Conservation (phyloP, 2,888 invertebrate genomes). For the Sphinx pinastri region DNA sequence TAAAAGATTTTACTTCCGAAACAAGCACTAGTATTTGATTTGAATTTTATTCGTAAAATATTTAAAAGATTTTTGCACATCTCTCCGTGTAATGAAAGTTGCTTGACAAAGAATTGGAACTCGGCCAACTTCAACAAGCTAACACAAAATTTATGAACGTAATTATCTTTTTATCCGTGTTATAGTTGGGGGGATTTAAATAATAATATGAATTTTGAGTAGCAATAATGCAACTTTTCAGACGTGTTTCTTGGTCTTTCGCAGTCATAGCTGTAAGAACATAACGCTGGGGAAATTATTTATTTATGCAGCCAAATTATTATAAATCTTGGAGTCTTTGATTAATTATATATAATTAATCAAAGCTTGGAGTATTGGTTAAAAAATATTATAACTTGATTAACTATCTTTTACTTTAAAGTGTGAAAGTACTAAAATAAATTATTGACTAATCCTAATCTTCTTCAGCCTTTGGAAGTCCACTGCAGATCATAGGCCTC, state of each 20-base stretch:
- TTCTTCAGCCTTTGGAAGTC: no score
- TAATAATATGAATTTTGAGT: conserved; percentile 1
- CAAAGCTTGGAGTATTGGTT: no score
- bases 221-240: neutral
- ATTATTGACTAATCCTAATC: no score
- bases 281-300: no score
- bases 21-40: neutral
- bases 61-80: conserved; percentile 20
- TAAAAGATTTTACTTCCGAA: neutral
- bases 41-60: conserved; percentile 11
- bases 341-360: no score
- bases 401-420: no score
- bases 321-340: no score
- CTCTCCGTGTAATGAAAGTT: conserved; percentile 20
- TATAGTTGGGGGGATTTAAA: conserved; percentile 13
- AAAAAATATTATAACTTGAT: no score
- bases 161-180: conserved; percentile 22
- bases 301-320: no score
- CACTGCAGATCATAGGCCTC: no score
- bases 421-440: no score
- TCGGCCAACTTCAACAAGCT: conserved; percentile 21
- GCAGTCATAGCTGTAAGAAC: no score
- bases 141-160: conserved; percentile 21
- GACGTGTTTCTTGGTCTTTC: neutral
- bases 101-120: conserved; percentile 22